Evolutionary conservation across 2,113 vertebrate species (phyloP).

Genomic region (Sturnus vulgaris): DNA sequence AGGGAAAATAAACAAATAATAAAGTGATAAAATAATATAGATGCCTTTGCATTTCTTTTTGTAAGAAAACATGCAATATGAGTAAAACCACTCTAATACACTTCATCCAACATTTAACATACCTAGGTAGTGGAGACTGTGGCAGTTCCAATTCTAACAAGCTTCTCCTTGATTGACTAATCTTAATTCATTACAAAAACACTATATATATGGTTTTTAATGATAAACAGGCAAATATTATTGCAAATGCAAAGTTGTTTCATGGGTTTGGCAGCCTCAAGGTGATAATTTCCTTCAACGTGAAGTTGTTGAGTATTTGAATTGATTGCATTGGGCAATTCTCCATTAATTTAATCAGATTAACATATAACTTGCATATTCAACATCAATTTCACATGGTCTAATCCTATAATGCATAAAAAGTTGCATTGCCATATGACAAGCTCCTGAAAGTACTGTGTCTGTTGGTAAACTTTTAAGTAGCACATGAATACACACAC

Average conservation of each 20-base stretch:
- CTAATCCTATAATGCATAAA: background rate
- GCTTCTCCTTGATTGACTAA: slow-evolving; percentile 31
- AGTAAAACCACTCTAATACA: background rate
- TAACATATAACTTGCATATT: slow-evolving; percentile 57
- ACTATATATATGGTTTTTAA: background rate
- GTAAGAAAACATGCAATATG: background rate
- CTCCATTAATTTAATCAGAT: slow-evolving; percentile 54
- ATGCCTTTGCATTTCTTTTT: background rate
- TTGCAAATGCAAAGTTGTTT: slow-evolving; percentile 41
- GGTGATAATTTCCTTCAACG: slow-evolving; percentile 52
- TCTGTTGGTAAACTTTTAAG: background rate
- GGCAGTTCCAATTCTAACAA: slow-evolving; percentile 12
- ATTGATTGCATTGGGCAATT: slow-evolving; percentile 42
- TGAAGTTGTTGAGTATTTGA: slow-evolving; percentile 54
- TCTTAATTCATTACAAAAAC: slow-evolving; percentile 20
- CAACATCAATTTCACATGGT: slow-evolving; percentile 13
- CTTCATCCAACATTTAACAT: background rate
- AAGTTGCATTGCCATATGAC: background rate
- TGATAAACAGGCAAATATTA: slow-evolving; percentile 33
- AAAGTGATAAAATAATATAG: slow-evolving; percentile 55
- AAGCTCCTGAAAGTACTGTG: background rate
- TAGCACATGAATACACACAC: background rate
- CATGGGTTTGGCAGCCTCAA: slow-evolving; percentile 46
- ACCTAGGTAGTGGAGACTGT: background rate
- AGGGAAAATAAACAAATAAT: slow-evolving; percentile 61